Conservation (phyloP, 2,888 invertebrate genomes). For the Orthosia gothica region DNA sequence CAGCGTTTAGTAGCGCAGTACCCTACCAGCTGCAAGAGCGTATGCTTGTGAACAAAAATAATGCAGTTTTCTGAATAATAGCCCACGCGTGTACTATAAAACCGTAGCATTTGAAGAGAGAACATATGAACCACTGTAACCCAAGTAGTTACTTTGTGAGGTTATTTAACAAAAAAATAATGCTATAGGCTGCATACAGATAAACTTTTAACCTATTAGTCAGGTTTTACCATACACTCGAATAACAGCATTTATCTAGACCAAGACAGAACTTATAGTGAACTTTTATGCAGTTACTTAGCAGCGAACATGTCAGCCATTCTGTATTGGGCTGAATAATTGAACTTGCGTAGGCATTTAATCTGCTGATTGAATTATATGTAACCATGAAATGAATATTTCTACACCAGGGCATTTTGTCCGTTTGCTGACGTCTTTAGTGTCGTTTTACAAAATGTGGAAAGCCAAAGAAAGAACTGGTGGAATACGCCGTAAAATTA, state of each 20-base stretch:
- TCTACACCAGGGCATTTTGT: not conserved
- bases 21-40: not conserved
- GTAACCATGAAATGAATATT: not conserved
- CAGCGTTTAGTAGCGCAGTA: slow-evolving; percentile 1
- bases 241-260: not conserved
- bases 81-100: not conserved
- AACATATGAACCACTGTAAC: not conserved
- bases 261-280: not conserved
- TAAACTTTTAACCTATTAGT: not conserved
- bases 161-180: not conserved
- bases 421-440: no score
- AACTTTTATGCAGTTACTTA: not conserved
- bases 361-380: not conserved
- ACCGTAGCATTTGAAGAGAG: slow-evolving; percentile 1
- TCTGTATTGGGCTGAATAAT: not conserved
- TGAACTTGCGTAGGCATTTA: not conserved
- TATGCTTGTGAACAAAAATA: not conserved
- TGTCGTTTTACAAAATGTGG: no score
- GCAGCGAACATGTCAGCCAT: not conserved
- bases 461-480: no score
- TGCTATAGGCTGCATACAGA: not conserved
- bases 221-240: no score
- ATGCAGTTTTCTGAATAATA: slow-evolving; percentile 4
- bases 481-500: no score
- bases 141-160: not conserved